Conservation (phyloP, 2,888 invertebrate genomes). For the Tetheella fluctuosa region DNA sequence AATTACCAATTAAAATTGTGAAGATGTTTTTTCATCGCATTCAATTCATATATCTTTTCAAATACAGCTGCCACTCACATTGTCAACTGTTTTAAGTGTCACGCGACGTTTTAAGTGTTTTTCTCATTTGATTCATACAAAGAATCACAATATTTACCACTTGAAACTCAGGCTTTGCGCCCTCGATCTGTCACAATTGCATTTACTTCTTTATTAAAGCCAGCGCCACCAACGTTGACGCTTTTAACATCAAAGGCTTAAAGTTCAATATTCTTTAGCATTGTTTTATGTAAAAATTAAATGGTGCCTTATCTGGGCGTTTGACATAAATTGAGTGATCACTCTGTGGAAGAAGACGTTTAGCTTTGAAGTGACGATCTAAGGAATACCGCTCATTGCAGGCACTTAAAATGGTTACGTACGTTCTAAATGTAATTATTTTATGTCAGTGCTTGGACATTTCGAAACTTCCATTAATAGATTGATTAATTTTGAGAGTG, state of each 20-base stretch:
- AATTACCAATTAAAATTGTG: conserved; percentile 9
- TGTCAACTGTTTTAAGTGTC: conserved; percentile 47
- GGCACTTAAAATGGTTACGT: conserved; percentile 36
- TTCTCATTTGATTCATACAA: conserved; percentile 40
- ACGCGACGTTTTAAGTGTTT: conserved; percentile 50
- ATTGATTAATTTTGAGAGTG: neutral
- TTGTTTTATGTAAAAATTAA: conserved; percentile 43
- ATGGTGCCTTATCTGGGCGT: conserved; percentile 55
- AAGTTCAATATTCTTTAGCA: conserved; percentile 25
- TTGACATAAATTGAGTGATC: conserved; percentile 59
- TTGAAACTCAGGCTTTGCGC: conserved; percentile 39
- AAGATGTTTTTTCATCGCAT: conserved; percentile 2
- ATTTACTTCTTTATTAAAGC: conserved; percentile 24
- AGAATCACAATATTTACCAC: conserved; percentile 48
- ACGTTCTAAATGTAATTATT: conserved; percentile 47
- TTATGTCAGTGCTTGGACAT: conserved; percentile 30
- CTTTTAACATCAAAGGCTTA: conserved; percentile 31
- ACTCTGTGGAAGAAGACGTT: conserved; percentile 41
- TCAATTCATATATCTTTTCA: neutral
- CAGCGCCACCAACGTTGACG: conserved; percentile 27
- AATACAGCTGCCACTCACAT: conserved; percentile 20
- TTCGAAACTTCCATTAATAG: neutral
- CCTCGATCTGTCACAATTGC: conserved; percentile 49
- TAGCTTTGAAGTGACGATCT: conserved; percentile 26
- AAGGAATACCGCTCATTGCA: conserved; percentile 35